Percentiles rank a stretch among this genome's conserved stretches.
These are phyloP conservation scores for Aythya baeri DNA, from an alignment of 2,113 vertebrate species.

Conservation along the genomic window DNA sequence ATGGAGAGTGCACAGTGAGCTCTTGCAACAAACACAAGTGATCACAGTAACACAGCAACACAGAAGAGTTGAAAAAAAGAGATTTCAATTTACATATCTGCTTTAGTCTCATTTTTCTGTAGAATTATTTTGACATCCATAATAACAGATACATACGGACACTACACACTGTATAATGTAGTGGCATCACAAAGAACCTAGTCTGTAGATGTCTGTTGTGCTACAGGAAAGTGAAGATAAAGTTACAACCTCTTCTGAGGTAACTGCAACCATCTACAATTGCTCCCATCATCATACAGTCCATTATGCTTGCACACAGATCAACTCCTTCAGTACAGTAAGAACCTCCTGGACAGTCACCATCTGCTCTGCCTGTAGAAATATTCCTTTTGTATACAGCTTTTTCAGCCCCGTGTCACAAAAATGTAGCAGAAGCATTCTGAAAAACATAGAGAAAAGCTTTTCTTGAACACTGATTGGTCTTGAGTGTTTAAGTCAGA, in stretches of 20 bases:
- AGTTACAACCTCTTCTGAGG: neutral
- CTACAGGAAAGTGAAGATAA: neutral
- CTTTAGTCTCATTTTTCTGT: neutral
- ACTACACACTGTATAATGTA: neutral
- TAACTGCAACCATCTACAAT: neutral
- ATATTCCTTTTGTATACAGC: neutral
- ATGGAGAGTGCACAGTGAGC: fast-evolving
- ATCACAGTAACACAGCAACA: neutral
- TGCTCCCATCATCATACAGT: neutral
- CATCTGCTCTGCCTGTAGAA: neutral
- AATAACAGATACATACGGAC: neutral
- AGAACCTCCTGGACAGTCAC: neutral
- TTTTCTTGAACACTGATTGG: neutral
- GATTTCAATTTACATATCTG: neutral
- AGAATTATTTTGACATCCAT: neutral
- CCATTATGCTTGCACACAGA: neutral
- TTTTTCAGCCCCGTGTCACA: neutral
- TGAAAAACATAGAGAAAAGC: neutral
- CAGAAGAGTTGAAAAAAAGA: too few species aligned
- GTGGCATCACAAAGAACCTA: neutral
- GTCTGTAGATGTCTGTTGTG: neutral
- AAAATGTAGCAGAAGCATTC: neutral
- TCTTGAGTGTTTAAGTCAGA: neutral
- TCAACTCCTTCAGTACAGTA: neutral
- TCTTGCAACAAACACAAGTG: neutral